Conservation (phyloP, 2,113 vertebrate species). For the Felis chaus region DNA sequence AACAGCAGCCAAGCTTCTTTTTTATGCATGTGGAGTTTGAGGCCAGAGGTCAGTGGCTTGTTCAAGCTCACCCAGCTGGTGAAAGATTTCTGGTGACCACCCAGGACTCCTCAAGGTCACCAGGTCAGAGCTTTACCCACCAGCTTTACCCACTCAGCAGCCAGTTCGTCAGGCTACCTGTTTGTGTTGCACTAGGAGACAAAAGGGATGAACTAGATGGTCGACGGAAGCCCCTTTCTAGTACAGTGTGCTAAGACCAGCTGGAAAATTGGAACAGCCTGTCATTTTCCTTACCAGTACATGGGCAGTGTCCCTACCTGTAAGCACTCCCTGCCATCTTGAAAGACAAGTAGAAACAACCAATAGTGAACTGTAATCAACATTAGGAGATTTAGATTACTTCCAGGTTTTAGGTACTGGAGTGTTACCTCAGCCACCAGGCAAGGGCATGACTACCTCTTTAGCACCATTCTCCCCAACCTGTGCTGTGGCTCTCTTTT, state of each 20-base stretch:
- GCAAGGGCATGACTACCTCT: background rate
- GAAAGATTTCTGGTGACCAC: accelerated
- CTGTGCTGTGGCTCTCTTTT: background rate
- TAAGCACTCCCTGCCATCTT: background rate
- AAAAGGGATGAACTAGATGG: background rate
- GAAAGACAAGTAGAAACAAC: background rate
- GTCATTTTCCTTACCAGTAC: background rate
- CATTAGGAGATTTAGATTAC: background rate
- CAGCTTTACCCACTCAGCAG: background rate
- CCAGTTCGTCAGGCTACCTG: background rate
- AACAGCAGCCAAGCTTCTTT: background rate
- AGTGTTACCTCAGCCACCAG: background rate
- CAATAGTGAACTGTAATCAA: background rate
- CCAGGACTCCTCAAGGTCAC: background rate
- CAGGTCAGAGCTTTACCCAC: background rate
- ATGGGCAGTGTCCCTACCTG: background rate
- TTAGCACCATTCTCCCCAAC: background rate
- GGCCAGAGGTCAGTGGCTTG: background rate
- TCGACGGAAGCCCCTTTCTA: background rate
- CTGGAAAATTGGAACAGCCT: background rate
- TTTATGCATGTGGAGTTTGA: background rate
- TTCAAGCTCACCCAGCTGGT: background rate
- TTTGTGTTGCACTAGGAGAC: background rate
- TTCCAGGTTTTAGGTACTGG: background rate
- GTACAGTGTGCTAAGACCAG: background rate